Evolutionary conservation across 2,113 vertebrate species (phyloP).

Genomic region (Genyomyrus donnyi): DNA sequence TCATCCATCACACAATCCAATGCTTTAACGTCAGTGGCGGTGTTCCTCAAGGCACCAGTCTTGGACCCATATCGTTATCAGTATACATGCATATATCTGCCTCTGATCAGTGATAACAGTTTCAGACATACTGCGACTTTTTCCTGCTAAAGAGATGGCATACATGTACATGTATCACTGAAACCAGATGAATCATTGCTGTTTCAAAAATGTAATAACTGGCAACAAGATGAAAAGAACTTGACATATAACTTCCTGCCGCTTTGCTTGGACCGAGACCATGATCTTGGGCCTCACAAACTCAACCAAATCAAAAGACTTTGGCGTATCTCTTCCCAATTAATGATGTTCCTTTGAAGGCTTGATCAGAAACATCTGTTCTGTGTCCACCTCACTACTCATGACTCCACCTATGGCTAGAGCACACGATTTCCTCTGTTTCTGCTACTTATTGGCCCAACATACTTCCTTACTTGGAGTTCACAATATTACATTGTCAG

Average conservation of each 20-base stretch:
- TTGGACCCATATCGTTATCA: neutral
- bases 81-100: neutral
- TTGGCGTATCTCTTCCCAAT: neutral
- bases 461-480: neutral
- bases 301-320: neutral
- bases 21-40: neutral
- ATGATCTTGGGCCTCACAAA: neutral
- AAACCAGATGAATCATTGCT: neutral
- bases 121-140: neutral
- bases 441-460: neutral
- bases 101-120: neutral
- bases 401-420: neutral
- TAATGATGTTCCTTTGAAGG: neutral
- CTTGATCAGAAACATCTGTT: neutral
- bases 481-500: neutral
- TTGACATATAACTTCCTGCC: conserved; percentile 12
- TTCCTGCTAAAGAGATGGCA: neutral
- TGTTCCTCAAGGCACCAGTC: neutral
- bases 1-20: neutral
- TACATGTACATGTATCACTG: neutral
- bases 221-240: neutral
- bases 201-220: neutral
- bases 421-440: neutral
- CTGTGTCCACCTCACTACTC: neutral
- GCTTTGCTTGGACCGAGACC: neutral